Evolutionary conservation across 2,888 invertebrate species (phyloP).

Genomic region (Xylophagus ater): DNA sequence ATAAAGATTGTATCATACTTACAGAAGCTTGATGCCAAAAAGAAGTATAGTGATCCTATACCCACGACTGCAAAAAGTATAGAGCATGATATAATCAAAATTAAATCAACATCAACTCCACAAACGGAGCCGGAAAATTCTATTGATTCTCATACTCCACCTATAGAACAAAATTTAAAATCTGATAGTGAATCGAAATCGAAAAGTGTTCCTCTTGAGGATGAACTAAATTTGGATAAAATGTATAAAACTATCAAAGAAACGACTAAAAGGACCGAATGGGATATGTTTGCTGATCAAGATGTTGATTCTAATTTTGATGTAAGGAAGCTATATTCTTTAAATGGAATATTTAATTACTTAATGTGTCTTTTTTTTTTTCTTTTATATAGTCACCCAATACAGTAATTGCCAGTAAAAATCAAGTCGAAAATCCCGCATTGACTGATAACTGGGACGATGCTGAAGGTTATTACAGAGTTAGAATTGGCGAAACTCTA

Average conservation of each 20-base stretch:
- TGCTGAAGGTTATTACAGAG: conserved; percentile 96
- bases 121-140: conserved; percentile 25
- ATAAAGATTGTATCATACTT: too few species aligned
- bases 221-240: conserved; percentile 8
- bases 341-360: background rate
- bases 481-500: conserved; percentile 86
- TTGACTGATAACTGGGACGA: conserved; percentile 99
- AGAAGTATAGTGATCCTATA: conserved; percentile 45
- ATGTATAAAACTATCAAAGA: conserved; percentile 27
- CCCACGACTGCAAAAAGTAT: conserved; percentile 1
- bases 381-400: conserved; percentile 49
- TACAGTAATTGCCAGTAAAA: conserved; percentile 42
- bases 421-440: conserved; percentile 71
- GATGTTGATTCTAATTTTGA: conserved; percentile 64
- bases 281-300: conserved; percentile 91
- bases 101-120: conserved; percentile 36
- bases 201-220: conserved; percentile 1
- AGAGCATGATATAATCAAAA: background rate
- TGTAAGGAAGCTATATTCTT: conserved; percentile 43
- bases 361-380: conserved; percentile 2
- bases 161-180: conserved; percentile 26
- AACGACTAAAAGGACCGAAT: conserved; percentile 49
- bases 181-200: background rate
- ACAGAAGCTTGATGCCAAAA: conserved; percentile 46
- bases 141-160: conserved; percentile 20